A percentile compares a stretch with the other conserved stretches of the same genome.
Evolutionary conservation across 2,113 vertebrate genomes (phyloP).

Genomic region (Octodon degus): DNA sequence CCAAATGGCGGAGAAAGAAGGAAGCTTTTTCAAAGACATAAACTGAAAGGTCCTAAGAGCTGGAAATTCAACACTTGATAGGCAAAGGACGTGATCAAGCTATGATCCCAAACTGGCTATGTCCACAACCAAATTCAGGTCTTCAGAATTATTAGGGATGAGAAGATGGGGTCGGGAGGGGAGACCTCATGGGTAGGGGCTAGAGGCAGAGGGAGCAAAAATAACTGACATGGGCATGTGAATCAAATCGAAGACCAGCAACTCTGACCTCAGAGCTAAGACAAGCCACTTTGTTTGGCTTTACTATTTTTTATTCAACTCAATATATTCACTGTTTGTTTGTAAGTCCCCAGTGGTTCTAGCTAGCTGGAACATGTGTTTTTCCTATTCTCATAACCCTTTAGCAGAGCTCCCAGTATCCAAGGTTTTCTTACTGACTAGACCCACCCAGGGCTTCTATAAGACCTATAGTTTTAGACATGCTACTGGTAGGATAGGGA

Average conservation of each 20-base stretch:
- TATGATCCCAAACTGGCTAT: too few species aligned
- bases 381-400: not conserved
- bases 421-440: not conserved
- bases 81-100: too few species aligned
- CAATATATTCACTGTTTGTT: rapidly evolving
- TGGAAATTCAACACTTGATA: not conserved
- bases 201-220: not conserved
- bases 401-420: not conserved
- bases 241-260: not conserved
- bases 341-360: rapidly evolving
- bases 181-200: not conserved
- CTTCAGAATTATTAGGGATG: not conserved
- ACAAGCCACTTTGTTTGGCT: too few species aligned
- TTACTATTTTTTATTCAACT: not conserved
- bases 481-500: not conserved
- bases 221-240: not conserved
- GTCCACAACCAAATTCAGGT: not conserved
- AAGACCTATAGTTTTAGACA: not conserved
- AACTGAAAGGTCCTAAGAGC: not conserved
- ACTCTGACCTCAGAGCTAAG: not conserved
- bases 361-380: not conserved
- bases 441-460: not conserved
- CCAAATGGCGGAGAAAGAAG: not conserved
- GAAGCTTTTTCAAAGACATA: not conserved
- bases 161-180: not conserved